phyloP scores from a whole-genome alignment of 2,797 vertebrate genomes.

The Pyrocephalus nanus region DNA sequence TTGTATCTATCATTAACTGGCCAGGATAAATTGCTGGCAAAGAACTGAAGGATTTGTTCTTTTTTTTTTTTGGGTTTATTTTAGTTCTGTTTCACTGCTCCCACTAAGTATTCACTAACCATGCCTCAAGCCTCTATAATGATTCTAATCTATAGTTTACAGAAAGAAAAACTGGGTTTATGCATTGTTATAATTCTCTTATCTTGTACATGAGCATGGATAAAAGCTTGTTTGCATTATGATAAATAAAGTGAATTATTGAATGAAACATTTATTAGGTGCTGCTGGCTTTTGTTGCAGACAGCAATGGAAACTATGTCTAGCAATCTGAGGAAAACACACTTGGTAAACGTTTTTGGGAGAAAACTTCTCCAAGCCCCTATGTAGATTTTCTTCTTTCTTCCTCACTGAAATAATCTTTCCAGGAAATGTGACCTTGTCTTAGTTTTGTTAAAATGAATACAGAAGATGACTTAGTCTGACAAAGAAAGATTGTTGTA shows the following conservation, averaged over 20 bases:
- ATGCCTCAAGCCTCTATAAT: background rate
- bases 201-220: background rate
- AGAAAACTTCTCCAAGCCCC: background rate
- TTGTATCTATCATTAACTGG: background rate
- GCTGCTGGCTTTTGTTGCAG: background rate
- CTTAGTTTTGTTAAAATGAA: background rate
- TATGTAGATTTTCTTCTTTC: background rate
- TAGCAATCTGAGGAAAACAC: background rate
- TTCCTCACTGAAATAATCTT: background rate
- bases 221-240: background rate
- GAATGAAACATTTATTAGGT: background rate
- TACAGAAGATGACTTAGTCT: background rate
- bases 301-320: background rate
- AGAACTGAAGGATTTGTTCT: background rate
- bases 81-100: background rate
- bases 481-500: background rate
- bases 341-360: background rate
- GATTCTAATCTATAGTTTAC: background rate
- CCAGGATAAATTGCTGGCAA: background rate
- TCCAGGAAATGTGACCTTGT: background rate
- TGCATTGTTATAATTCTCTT: background rate
- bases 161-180: background rate
- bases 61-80: fast-evolving
- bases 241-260: background rate
- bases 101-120: background rate